Percentiles rank a stretch among this genome's conserved stretches.
These are phyloP conservation scores for Podiceps cristatus DNA, from an alignment of 2,113 vertebrate species.

Conservation along the genomic window DNA sequence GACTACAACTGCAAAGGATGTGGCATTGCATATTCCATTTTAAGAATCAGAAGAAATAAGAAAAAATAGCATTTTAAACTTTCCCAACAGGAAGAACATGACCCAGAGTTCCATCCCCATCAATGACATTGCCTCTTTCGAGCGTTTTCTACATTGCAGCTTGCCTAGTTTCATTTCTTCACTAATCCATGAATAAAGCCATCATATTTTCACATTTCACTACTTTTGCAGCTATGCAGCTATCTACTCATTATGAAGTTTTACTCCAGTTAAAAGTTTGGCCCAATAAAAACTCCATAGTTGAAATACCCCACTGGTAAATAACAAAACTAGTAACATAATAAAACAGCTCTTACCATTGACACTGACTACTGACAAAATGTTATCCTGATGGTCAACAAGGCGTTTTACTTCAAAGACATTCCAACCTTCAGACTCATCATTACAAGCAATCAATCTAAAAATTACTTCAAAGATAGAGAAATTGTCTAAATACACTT, in stretches of 20 bases:
- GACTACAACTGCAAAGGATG: background rate
- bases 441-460: conserved; percentile 77
- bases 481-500: background rate
- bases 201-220: background rate
- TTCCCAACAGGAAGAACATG: background rate
- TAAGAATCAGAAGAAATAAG: background rate
- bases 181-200: background rate
- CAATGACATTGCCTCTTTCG: background rate
- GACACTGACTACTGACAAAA: conserved; percentile 87
- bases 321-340: background rate
- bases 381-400: conserved; percentile 89
- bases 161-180: background rate
- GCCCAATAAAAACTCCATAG: background rate
- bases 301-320: background rate
- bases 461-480: conserved; percentile 86
- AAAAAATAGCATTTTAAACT: background rate
- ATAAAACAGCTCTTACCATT: conserved; percentile 77
- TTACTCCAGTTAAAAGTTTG: background rate
- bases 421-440: conserved; percentile 70
- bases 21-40: background rate
- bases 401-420: conserved; percentile 83
- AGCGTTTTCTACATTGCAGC: background rate
- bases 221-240: background rate
- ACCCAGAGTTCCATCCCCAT: background rate
- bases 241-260: background rate